Conservation (phyloP, 2,113 vertebrate species). For the Aphyosemion australe region DNA sequence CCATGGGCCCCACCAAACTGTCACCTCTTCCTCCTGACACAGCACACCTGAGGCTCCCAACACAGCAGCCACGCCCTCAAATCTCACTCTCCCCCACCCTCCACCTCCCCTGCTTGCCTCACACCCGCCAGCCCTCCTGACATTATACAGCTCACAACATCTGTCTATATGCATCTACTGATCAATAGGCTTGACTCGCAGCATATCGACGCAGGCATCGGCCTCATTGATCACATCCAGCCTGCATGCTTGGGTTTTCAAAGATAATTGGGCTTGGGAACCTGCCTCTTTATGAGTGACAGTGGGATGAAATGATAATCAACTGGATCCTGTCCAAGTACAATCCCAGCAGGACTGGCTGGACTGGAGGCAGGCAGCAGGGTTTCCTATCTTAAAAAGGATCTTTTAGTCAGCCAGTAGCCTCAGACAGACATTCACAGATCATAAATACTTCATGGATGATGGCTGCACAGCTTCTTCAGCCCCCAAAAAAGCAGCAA, state of each 20-base stretch:
- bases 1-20: conserved; percentile 74
- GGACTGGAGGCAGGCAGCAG: conserved; percentile 49
- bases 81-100: conserved; percentile 3
- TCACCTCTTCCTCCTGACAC: conserved; percentile 86
- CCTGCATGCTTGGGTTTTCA: conserved; percentile 82
- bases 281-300: conserved; percentile 75
- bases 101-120: background rate
- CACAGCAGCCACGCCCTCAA: conserved; percentile 41
- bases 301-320: conserved; percentile 74
- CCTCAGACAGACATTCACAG: conserved; percentile 38
- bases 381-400: conserved; percentile 56
- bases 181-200: conserved; percentile 89
- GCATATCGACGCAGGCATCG: conserved; percentile 85
- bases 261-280: conserved; percentile 89
- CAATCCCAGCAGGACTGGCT: conserved; percentile 57
- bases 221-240: conserved; percentile 91
- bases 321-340: conserved; percentile 69
- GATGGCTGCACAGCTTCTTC: background rate
- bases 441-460: conserved; percentile 34
- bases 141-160: conserved; percentile 88
- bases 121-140: conserved; percentile 75
- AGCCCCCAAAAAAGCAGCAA: no score
- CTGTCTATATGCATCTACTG: conserved; percentile 85
- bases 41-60: conserved; percentile 88
- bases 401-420: conserved; percentile 42